Evolutionary conservation across 2,888 invertebrate species (phyloP), one percentile per base, ranked within the genome.

Genomic region (Ganaspis brasiliensis): DNA sequence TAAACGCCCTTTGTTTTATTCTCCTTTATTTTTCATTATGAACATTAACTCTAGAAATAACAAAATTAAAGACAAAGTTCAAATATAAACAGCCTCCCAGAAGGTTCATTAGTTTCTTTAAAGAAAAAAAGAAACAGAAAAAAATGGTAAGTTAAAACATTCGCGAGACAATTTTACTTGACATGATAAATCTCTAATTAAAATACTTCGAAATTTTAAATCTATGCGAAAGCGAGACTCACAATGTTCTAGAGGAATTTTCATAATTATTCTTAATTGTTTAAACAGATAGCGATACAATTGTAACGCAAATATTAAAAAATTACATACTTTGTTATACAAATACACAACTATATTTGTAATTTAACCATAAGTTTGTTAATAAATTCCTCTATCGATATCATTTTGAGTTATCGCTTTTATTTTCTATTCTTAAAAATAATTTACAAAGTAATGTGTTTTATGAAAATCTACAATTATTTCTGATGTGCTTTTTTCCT

Each of bases 401-500:
- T 10, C 63, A 37, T 14, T 24, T 19, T 67, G 45, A 67, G 45
- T 67, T 12, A 12, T 21, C 5, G n/a, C 14, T 63, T 40, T 40
- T 16, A 24, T 67, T 45, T 67, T 45, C 45, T 45, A 45, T 67
- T 24, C 45, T 67, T 45, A 67, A 45, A 40, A 35, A 24, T 72
- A 72, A 72, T 55, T 55, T 52, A 72, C 31, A 72, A 26, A 19
- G 19, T 72, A 72, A 31, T 71, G 8, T 52, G n/a, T 52, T 24
- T 52, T 72, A 52, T 12, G 12, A 63, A 12, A 31, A 52, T 8
- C 31, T 57, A 35, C 2, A 21, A 70, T 67, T 76, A 67, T 24
- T 72, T 24, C 24, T 77, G 52, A 40, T 79, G 74, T 45, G 67
- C 75, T 16, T 81, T 80, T 72, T 79, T 80, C 31, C 81, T 88